Evolutionary conservation across 1,140 invertebrate species (phyloP).

Genomic region (Araneus ventricosus): DNA sequence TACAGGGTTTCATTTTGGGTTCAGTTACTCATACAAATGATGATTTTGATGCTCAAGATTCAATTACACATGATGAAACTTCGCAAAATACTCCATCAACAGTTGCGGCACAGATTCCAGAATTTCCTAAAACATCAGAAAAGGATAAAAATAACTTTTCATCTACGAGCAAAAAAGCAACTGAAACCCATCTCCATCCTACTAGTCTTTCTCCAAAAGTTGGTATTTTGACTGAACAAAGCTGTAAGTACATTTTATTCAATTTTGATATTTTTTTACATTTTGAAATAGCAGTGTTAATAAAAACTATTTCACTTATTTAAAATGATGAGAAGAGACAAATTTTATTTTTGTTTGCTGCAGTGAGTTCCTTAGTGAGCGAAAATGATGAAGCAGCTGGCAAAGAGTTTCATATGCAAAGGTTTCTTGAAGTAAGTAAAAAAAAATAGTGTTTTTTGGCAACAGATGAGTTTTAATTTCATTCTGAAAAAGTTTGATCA

Average conservation of each 20-base stretch:
- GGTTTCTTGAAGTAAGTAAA: background rate
- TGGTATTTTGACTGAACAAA: background rate
- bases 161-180: background rate
- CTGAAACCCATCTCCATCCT: background rate
- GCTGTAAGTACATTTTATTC: background rate
- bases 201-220: background rate
- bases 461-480: too few relatives aligned
- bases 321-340: background rate
- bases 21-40: background rate
- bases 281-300: background rate
- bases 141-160: background rate
- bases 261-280: background rate
- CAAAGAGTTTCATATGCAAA: background rate
- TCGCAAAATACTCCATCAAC: too few relatives aligned
- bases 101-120: background rate
- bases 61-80: background rate
- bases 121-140: background rate
- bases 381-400: background rate
- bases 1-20: background rate
- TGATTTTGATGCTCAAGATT: background rate
- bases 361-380: background rate
- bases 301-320: background rate
- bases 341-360: background rate
- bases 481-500: too few relatives aligned
- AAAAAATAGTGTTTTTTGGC: too few relatives aligned